phyloP scores from a whole-genome alignment of 2,797 vertebrate genomes.

The Microhierax caerulescens region DNA sequence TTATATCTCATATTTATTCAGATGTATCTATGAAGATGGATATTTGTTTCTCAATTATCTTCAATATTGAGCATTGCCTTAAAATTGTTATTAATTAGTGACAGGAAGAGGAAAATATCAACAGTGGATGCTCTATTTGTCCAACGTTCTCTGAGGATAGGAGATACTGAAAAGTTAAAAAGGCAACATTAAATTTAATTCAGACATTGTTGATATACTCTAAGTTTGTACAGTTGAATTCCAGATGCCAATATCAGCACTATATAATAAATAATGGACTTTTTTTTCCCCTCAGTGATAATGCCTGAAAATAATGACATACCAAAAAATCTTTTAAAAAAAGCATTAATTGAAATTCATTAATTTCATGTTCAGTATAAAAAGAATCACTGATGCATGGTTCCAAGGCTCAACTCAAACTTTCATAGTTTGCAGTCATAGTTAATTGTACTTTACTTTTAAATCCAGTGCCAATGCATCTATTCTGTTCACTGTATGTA shows the following conservation, averaged over 20 bases:
- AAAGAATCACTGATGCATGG: background rate
- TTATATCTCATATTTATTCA: background rate
- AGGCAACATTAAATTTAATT: background rate
- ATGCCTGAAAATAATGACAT: background rate
- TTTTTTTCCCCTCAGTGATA: background rate
- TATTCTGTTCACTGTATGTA: background rate
- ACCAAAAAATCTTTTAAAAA: background rate
- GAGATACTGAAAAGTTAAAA: constrained; percentile 13
- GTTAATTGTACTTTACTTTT: background rate
- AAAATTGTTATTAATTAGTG: background rate
- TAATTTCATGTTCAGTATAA: background rate
- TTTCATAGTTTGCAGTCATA: background rate
- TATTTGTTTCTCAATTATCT: background rate
- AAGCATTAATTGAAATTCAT: background rate
- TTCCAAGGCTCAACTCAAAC: background rate
- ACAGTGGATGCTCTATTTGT: background rate
- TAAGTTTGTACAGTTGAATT: constrained; percentile 16
- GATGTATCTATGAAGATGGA: background rate
- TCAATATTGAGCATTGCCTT: background rate
- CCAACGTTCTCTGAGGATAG: background rate
- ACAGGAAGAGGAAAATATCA: background rate
- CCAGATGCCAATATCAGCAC: background rate
- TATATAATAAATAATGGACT: background rate
- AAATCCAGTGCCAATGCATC: background rate
- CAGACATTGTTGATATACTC: background rate